Evolutionary conservation across 2,113 vertebrate species (phyloP), one percentile per base, ranked within the genome.

Genomic region (Myotis lucifugus): DNA sequence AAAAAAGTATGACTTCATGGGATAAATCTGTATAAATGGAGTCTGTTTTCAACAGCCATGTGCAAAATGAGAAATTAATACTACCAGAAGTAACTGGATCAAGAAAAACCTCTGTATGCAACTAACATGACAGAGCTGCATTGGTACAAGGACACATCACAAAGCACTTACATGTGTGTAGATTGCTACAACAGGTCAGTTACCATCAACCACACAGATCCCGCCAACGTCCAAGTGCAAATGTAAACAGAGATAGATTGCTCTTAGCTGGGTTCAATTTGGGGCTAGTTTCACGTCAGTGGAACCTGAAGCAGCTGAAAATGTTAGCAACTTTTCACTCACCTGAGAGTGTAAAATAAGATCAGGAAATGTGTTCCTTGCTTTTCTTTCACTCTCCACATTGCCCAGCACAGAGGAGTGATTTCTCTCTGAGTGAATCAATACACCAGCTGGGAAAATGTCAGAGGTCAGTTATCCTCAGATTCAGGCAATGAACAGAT

Each of bases 341-440:
- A 25, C 42, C 76, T 50, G n/a, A 82, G 46, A 42, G 34, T 74
- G 2, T n/a, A 34, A 79, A 86, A 76, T 70, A 56, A 92, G 21
- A 86, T n/a, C 52, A 73, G 2, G 12, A 3, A 37, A 76, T 13
- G 82, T 61, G 32, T 73, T 90, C 84, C 84, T 40, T 37, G 34
- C 7, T n/a, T 66, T 67, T 29, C 59, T 46, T 46, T 12, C 0
- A 6, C n/a, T 85, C 19, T 34, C 29, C 48, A 73, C 69, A 72
- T 61, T 66, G 34, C 73, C 59, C 69, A 48, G 42, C 34, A 76
- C 52, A 67, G 19, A 66, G 70, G n/a, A 87, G 81, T 37, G 25
- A 76, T 78, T 64, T 93, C n/a, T 86, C 66, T 90, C 85, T 37
- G 14, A 93, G 17, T 59, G 42, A 83, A 37, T 83, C 84, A 86